These are phyloP conservation scores for Willisornis vidua DNA, from an alignment of 2,113 vertebrate genomes.

Conservation along the genomic window DNA sequence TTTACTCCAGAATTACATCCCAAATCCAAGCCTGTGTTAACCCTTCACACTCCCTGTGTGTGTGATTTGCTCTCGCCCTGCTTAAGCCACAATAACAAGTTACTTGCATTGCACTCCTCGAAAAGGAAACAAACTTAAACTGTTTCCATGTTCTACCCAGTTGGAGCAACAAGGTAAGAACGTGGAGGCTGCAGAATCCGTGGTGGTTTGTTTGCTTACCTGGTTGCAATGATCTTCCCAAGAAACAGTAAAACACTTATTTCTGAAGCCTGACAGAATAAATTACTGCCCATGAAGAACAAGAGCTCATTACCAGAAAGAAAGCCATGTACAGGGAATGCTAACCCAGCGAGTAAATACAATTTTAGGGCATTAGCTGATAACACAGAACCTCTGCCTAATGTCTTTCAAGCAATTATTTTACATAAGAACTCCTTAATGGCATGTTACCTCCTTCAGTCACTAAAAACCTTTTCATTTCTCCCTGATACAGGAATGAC, in stretches of 20 bases:
- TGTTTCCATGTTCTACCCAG: not conserved
- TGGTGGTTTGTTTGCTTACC: not conserved
- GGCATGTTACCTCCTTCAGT: not conserved
- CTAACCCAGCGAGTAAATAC: not conserved
- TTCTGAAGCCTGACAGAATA: not conserved
- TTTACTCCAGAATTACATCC: not conserved
- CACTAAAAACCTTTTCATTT: constrained; percentile 14
- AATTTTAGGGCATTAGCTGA: constrained; percentile 29
- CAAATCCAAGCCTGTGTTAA: not conserved
- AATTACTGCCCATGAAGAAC: not conserved
- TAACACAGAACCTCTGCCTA: constrained; percentile 9
- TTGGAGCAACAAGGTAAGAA: rapidly evolving
- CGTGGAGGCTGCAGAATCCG: not conserved
- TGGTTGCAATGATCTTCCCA: not conserved
- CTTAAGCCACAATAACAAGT: not conserved
- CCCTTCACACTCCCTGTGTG: rapidly evolving
- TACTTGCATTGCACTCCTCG: not conserved
- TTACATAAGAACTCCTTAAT: constrained; percentile 7
- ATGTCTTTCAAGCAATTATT: constrained; percentile 26
- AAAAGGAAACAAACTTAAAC: not conserved
- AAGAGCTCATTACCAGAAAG: constrained; percentile 1
- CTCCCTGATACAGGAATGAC: not conserved
- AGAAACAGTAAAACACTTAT: not conserved
- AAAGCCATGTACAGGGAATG: not conserved
- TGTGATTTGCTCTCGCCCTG: not conserved